Evolutionary conservation across 92 coral and sea anemone species (phyloP).

Genomic region (Scolanthus callimorphus): DNA sequence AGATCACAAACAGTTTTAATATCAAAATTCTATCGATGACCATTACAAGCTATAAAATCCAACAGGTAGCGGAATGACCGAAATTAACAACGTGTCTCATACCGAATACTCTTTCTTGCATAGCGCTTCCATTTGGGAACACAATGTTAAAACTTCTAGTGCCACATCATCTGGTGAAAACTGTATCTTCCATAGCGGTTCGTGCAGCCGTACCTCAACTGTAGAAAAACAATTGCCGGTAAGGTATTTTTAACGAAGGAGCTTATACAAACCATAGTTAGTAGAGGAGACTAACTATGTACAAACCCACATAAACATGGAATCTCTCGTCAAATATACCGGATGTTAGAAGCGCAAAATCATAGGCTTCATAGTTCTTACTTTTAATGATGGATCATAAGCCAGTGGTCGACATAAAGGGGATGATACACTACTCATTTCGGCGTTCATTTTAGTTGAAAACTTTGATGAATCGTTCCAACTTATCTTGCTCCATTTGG

Average conservation of each 20-base stretch:
- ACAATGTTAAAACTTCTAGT: constrained; percentile 76
- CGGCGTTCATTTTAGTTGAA: constrained; percentile 40
- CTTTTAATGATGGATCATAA: constrained; percentile 91
- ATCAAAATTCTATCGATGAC: too few relatives aligned
- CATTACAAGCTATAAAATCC: too few relatives aligned
- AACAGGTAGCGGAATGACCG: too few relatives aligned
- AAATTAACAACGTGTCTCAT: constrained; percentile 5
- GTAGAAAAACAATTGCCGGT: too few relatives aligned
- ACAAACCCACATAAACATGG: too few relatives aligned
- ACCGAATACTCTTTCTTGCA: constrained; percentile 88
- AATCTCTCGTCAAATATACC: background rate
- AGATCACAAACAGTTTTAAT: constrained; percentile 9
- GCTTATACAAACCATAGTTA: too few relatives aligned
- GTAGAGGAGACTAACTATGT: too few relatives aligned
- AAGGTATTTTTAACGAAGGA: too few relatives aligned
- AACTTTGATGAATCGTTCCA: background rate
- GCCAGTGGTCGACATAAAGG: constrained; percentile 79
- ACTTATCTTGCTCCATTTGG: too few relatives aligned
- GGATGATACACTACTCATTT: constrained; percentile 35
- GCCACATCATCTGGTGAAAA: constrained; percentile 95
- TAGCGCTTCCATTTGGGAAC: constrained; percentile 92
- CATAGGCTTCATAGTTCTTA: background rate
- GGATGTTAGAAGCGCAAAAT: background rate
- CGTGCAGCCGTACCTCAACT: constrained; percentile 95
- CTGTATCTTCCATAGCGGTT: constrained; percentile 94